phyloP scores from a whole-genome alignment of 2,888 invertebrate species.

The Belgica antarctica region DNA sequence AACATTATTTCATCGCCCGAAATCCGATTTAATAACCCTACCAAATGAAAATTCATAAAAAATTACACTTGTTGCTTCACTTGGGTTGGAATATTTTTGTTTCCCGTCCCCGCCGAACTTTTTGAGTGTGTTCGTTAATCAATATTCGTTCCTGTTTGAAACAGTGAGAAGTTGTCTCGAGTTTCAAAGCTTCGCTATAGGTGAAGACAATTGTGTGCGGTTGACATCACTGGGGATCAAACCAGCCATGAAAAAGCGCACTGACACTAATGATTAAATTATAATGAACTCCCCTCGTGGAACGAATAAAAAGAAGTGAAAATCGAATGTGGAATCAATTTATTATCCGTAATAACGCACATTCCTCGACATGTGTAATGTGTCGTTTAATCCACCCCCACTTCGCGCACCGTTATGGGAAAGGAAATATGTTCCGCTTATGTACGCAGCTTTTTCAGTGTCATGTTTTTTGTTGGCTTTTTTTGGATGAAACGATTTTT shows the following conservation, averaged over 20 bases:
- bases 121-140: constrained; percentile 6
- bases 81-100: background rate
- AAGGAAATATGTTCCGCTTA: constrained; percentile 15
- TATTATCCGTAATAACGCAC: constrained; percentile 27
- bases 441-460: constrained; percentile 20
- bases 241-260: background rate
- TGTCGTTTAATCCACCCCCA: constrained; percentile 6
- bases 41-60: constrained; percentile 20
- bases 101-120: background rate
- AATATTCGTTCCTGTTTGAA: constrained; percentile 21
- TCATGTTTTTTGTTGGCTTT: background rate
- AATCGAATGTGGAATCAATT: constrained; percentile 27
- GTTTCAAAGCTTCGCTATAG: background rate
- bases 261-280: background rate
- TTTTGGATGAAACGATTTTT: too few species aligned
- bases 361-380: constrained; percentile 21
- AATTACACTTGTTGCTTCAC: constrained; percentile 40
- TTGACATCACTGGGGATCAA: background rate
- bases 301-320: constrained; percentile 6
- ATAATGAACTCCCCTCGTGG: background rate
- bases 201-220: background rate
- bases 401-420: constrained; percentile 1
- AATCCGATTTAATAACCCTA: constrained; percentile 4
- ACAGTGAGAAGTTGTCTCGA: background rate
- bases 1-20: background rate